A percentile compares a stretch with the other conserved stretches of the same genome.
Evolutionary conservation across 2,113 vertebrate genomes (phyloP).

Genomic region (Cyanocitta stelleri): DNA sequence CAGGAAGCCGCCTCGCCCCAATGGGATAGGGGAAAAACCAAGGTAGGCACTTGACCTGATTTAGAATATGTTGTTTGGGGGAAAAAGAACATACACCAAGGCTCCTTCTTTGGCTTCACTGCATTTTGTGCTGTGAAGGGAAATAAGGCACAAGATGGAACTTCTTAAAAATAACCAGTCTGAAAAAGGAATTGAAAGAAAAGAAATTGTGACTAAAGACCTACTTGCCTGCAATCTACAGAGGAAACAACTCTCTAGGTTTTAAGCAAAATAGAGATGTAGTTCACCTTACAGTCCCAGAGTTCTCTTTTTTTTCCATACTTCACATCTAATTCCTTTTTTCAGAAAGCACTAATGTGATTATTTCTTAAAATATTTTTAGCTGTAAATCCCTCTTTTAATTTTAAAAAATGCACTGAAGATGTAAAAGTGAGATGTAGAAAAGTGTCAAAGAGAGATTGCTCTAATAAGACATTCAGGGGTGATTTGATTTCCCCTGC

Average conservation of each 20-base stretch:
- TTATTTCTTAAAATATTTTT: slow-evolving; percentile 32
- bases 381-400: neutral
- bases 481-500: slow-evolving; percentile 49
- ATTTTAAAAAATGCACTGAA: neutral
- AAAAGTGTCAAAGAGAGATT: slow-evolving; percentile 16
- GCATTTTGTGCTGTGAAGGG: neutral
- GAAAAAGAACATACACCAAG: neutral
- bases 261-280: neutral
- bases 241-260: neutral
- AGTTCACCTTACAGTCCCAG: neutral
- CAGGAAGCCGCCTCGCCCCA: neutral
- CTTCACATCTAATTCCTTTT: neutral
- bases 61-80: neutral
- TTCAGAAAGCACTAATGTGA: neutral
- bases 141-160: neutral
- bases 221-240: neutral
- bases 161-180: neutral
- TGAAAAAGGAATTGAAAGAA: neutral
- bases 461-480: slow-evolving; percentile 17
- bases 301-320: neutral
- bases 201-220: neutral
- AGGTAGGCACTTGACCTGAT: neutral
- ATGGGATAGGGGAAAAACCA: rapidly evolving
- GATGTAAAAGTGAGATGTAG: slow-evolving; percentile 15
- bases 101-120: neutral